Evolutionary conservation across 2,113 vertebrate species (phyloP), one percentile per base, ranked within the genome.

Genomic region (Brienomyrus brachyistius): DNA sequence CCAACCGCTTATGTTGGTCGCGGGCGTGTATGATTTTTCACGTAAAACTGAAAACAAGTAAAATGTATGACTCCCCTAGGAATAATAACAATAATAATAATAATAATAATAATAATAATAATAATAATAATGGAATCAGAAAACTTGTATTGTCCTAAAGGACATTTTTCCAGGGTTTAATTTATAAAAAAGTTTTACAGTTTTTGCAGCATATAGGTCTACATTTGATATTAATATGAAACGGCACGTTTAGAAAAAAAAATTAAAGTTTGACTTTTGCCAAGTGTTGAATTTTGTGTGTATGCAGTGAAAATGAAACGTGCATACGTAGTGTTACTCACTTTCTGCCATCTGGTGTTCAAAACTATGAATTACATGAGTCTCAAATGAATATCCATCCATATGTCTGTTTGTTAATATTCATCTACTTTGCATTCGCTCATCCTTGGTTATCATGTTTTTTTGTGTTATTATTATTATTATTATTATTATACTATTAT

Each of bases 311-410:
- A 66, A 59, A 59, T 59, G 19, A 59, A 59, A n/a, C 17, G 17
- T 27, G 70, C 15, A 84, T 48, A 10, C 15, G 17, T 48, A 83
- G 43, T 27, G 66, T 31, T 77, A 40, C 70, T 15, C 70, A 77
- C 31, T 43, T 74, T 88, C 88, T 92, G 94, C 86, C 95, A 93
- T 92, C 95, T 94, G 92, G 93, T 91, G 94, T 92, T 90, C 17
- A 88, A 83, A 70, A 85, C 40, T 77, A 19, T 77, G 4, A 35
- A 43, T 77, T 35, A 19, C 70, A 77, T 17, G 70, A 15, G 70
- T 77, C 13, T 77, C 3, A 10, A 66, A 66, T 70, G 10, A 27
- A 70, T 11, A 13, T 31, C 31, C n/a, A 27, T 27, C 62, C 13
- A 70, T 27, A 27, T 31, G 4, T 59, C 2, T 21, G 19, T 62